Evolutionary conservation across 2,797 vertebrate genomes (phyloP).

Genomic region (Picus viridis): DNA sequence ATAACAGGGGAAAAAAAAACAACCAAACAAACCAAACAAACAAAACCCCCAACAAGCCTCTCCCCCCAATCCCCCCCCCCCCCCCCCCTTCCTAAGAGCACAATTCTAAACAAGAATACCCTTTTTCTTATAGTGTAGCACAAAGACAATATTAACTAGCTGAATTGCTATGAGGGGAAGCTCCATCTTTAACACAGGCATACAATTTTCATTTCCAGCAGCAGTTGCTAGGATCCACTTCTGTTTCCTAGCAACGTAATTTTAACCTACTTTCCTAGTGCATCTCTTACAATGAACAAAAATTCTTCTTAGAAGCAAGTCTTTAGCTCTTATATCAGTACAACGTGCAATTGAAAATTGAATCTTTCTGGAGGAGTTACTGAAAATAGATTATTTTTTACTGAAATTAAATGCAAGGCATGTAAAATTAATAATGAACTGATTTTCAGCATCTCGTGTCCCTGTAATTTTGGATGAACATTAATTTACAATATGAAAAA

Average conservation of each 20-base stretch:
- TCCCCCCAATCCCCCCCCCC: too few relatives aligned
- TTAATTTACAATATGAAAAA: background rate
- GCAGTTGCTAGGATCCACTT: slow-evolving; percentile 72
- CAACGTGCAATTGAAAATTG: background rate
- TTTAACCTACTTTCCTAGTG: slow-evolving; percentile 72
- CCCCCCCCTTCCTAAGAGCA: background rate
- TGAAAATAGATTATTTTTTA: slow-evolving; percentile 1
- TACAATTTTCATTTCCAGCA: slow-evolving; percentile 54
- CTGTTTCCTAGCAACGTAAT: slow-evolving; percentile 78
- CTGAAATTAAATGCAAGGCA: background rate
- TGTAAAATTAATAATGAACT: background rate
- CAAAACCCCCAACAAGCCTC: too few relatives aligned
- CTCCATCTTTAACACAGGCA: slow-evolving; percentile 2
- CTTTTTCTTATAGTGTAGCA: background rate
- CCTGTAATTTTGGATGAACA: background rate
- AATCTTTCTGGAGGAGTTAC: background rate
- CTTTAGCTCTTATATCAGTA: background rate
- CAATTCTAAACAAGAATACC: background rate
- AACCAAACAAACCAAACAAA: too few relatives aligned
- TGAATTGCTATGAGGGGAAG: background rate
- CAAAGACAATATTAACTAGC: background rate
- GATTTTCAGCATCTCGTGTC: background rate
- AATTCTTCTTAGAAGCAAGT: slow-evolving; percentile 35
- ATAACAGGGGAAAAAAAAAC: background rate
- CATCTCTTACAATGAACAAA: background rate